Evolutionary conservation across 2,888 invertebrate genomes (phyloP), one percentile per base, ranked within the genome.

Genomic region (Eudemis profundana): DNA sequence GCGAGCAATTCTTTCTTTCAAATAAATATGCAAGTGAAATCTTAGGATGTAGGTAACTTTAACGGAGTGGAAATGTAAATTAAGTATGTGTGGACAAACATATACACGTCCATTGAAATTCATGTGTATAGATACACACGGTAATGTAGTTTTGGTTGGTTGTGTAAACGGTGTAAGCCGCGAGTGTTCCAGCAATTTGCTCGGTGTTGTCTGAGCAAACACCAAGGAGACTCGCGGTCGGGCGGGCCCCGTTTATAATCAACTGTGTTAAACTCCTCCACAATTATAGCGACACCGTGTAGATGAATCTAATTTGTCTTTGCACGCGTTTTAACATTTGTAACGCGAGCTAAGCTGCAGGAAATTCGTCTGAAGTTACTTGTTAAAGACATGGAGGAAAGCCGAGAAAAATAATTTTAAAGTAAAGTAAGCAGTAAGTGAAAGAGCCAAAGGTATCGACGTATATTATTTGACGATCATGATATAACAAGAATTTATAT

Each of bases 141-240:
- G 62, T 44, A 59, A 59, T 51, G 36, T 64, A 64, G 64, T 64
- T 59, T 51, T 44, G 51, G 50, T 8, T 12, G 63, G 21, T 15
- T 21, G 33, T 21, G 49, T 33, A 49, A 63, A 49, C 33, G 12
- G 56, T 17, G 46, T 38, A 21, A 33, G 40, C 36, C 23, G 57
- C 50, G 64, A 59, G 50, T 64, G 33, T 42, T 33, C 47, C 29
- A 21, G 53, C 56, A 50, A 50, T 49, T 42, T 42, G 57, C 49
- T 3, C 12, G 36, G 12, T 50, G 63, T 64, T 44, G 64, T 44
- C 50, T 14, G 23, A 44, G 36, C 57, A 64, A 64, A 64, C 44
- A 51, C 8, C 33, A 8, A n/a, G 21, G 8, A 29, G 49, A 2
- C n/a, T 12, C 62, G 47, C 46, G 40, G 40, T 38, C n/a, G 46